These are phyloP conservation scores for Daphoenositta chrysoptera DNA, from an alignment of 2,113 vertebrate genomes.

Conservation along the genomic window DNA sequence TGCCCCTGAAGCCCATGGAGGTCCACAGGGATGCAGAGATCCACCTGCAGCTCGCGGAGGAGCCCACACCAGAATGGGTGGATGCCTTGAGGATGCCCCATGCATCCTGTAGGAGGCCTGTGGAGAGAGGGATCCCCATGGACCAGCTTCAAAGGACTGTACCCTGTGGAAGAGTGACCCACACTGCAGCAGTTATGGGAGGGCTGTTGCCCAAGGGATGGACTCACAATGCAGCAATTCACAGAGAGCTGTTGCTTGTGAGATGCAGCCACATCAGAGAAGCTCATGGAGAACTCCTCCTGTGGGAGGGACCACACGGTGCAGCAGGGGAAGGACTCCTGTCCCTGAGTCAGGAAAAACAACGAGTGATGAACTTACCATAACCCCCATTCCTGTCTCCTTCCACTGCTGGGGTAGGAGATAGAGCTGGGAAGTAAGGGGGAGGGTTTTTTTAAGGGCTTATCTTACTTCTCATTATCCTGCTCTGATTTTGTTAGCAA, in stretches of 20 bases:
- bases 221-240: background rate
- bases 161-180: background rate
- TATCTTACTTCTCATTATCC: background rate
- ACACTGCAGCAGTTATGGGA: no score
- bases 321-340: background rate
- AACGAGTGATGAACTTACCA: background rate
- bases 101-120: background rate
- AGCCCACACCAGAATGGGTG: background rate
- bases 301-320: background rate
- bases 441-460: background rate
- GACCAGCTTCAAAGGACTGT: background rate
- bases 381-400: background rate
- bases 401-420: background rate
- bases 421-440: background rate
- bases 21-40: background rate
- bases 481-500: background rate
- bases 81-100: background rate
- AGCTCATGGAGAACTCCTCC: background rate
- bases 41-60: background rate
- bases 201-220: background rate
- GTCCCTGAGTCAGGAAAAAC: background rate
- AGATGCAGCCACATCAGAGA: background rate
- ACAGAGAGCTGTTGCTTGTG: background rate
- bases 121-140: background rate
- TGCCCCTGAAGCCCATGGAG: background rate